Conservation (phyloP, 2,888 invertebrate species). For the Acleris literana region DNA sequence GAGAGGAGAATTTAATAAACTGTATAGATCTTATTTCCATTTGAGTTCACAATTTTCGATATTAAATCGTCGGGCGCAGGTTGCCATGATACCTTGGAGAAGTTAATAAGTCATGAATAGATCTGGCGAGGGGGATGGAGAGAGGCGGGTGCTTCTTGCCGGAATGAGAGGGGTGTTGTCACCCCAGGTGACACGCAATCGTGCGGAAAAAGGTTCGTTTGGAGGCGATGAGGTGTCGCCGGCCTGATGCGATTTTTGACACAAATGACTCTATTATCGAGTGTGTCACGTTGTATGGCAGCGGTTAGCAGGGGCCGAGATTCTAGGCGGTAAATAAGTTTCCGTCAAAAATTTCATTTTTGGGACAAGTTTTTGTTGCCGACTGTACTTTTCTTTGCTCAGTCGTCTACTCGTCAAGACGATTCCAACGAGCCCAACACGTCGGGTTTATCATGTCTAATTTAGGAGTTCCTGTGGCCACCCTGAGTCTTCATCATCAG, state of each 20-base stretch:
- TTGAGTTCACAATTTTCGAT: conserved; percentile 80
- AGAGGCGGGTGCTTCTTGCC: conserved; percentile 45
- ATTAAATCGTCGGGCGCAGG: conserved; percentile 74
- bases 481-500: no score
- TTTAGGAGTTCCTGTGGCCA: no score
- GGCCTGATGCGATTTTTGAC: conserved; percentile 60
- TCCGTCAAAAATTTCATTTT: no score
- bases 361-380: no score
- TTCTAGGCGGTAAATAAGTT: no score
- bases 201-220: conserved; percentile 79
- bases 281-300: no score
- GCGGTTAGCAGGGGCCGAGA: no score
- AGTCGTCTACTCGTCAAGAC: no score
- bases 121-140: conserved; percentile 58
- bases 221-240: conserved; percentile 69
- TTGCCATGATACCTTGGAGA: conserved; percentile 82
- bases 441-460: no score
- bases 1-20: conserved; percentile 75
- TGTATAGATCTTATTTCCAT: conserved; percentile 66
- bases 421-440: no score
- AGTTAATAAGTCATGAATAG: conserved; percentile 84
- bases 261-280: conserved; percentile 41
- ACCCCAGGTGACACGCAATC: conserved; percentile 78
- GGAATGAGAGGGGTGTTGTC: conserved; percentile 54
- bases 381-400: no score